Base-by-base conservation (phyloP, 2,113 vertebrate species). In the Acanthisitta chloris region DNA sequence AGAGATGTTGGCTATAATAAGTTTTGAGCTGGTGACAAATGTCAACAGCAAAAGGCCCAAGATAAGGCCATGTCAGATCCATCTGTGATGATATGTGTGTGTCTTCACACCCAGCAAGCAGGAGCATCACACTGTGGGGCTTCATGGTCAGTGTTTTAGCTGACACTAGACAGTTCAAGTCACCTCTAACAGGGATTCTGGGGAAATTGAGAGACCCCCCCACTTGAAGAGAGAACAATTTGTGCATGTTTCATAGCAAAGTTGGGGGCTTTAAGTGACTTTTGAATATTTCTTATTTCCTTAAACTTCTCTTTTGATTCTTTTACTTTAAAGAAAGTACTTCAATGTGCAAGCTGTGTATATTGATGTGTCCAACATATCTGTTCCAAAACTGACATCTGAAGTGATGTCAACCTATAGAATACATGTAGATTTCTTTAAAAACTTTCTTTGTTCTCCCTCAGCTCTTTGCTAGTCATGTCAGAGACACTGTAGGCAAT, bases 1-100 rank as follows among this genome's bases (percentile, higher is more conserved):
- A 23, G 94, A 71, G 97, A 86, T 90, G 95, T 83, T 88, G 88
- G 72, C 87, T 90, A 1, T 81, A 95, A 90, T 92, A 83, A 82
- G 59, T 96, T 83, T 92, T 19, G 95, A 92, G 58, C 46, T 3
- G 55, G 61, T 86, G 76, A 64, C 51, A 82, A 67, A 89, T 80
- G 77, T 84, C 72, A 87, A 4, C 38, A 31, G 86, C 91, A 97
- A 96, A 97, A 86, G 96, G 85, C 48, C 70, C 0, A 45, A 73
- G 86, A 95, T 96, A 92, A 96, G 79, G 1, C 4, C 1, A 24
- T 36, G 59, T 72, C 67, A 40, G 85, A 70, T 71, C 57, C 40
- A 8, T 7, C 2, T 8, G 33, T 2, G 17, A 4, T 1, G 11
- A 23, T 67, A 5, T 1, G 26, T 29, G 73, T 3, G 31, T 24